phyloP scores from a whole-genome alignment of 2,797 vertebrate genomes.

The Fundulus diaphanus region DNA sequence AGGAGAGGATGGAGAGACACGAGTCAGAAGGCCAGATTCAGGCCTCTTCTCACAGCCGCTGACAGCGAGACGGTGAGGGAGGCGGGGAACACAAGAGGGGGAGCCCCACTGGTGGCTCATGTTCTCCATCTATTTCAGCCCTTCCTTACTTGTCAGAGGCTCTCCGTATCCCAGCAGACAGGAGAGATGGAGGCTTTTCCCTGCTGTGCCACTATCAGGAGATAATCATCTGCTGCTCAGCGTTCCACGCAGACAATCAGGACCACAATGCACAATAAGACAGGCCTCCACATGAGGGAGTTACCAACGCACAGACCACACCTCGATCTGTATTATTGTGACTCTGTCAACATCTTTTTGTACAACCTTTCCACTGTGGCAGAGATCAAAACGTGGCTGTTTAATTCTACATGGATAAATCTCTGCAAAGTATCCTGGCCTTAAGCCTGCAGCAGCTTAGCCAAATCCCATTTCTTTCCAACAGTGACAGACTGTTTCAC shows the following conservation, averaged over 20 bases:
- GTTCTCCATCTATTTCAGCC: constrained; percentile 64
- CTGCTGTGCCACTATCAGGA: constrained; percentile 75
- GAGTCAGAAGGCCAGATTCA: constrained; percentile 70
- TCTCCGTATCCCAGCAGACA: constrained; percentile 66
- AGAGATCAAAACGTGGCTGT: constrained; percentile 7
- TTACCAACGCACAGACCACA: constrained; percentile 24
- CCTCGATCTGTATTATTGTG: constrained; percentile 42
- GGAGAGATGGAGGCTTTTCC: constrained; percentile 59
- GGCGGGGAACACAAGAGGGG: constrained; percentile 10
- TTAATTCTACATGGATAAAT: constrained; percentile 70
- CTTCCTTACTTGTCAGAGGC: constrained; percentile 61
- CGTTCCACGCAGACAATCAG: constrained; percentile 69
- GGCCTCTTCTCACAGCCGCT: constrained; percentile 57
- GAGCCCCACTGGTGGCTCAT: constrained; percentile 55
- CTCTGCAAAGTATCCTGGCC: constrained; percentile 54
- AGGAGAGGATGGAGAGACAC: constrained; percentile 71
- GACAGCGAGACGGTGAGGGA: constrained; percentile 57
- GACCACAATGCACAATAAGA: constrained; percentile 52
- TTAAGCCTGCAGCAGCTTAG: constrained; percentile 49
- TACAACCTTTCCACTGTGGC: neutral
- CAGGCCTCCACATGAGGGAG: constrained; percentile 57
- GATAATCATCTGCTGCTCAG: constrained; percentile 78
- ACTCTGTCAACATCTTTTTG: constrained; percentile 21
- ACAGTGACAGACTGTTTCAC: constrained; percentile 64
- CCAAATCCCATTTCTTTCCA: constrained; percentile 63